Evolutionary conservation across 2,797 vertebrate genomes (phyloP).

Genomic region (Parotocinclus haroldoi): DNA sequence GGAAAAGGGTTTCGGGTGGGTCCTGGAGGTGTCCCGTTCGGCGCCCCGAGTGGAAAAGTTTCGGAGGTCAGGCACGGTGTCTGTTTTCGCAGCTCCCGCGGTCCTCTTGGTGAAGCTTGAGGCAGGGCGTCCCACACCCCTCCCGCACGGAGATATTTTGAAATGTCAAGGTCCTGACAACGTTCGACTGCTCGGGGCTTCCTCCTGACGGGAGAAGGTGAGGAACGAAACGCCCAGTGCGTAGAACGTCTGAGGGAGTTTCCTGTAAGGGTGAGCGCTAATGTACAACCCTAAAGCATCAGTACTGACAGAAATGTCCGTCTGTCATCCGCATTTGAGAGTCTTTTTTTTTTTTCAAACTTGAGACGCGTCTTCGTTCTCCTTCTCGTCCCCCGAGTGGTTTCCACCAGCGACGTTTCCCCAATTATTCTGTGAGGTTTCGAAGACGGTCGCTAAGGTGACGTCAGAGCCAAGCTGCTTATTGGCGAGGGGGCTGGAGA

Average conservation of each 20-base stretch:
- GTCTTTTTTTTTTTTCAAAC: background rate
- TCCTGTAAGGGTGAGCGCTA: no score
- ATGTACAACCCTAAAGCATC: no score
- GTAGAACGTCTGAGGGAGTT: no score
- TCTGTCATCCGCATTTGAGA: no score
- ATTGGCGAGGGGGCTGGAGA: background rate
- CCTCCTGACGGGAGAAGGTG: no score
- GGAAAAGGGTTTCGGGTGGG: background rate
- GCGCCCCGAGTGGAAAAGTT: background rate
- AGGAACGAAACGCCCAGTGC: no score
- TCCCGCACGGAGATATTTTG: background rate
- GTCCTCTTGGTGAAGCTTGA: no score
- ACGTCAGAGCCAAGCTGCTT: conserved; percentile 15
- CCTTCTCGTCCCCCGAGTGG: background rate
- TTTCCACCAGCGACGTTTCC: background rate
- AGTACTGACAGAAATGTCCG: no score
- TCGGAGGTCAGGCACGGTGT: background rate
- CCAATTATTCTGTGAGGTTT: background rate
- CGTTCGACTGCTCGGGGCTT: background rate
- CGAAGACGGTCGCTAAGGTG: background rate
- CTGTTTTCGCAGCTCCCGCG: background rate
- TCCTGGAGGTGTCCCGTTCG: background rate
- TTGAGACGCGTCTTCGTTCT: background rate
- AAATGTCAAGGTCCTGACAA: background rate
- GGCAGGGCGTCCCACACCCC: background rate